Conservation (phyloP, 1,140 invertebrate genomes). For the Leptopilina clavipes region DNA sequence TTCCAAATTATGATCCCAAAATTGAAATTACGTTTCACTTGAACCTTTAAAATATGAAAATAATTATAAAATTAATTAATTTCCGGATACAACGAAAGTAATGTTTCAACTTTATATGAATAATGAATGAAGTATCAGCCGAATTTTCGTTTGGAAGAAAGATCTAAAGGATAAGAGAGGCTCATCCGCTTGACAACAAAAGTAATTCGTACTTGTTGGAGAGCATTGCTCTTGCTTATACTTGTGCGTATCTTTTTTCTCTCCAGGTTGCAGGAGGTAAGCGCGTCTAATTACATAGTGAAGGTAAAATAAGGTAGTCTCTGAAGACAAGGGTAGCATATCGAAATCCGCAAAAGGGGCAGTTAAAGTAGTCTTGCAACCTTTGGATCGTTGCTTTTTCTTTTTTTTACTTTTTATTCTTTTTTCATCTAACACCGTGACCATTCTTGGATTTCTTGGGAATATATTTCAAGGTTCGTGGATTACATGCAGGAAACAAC, state of each 20-base stretch:
- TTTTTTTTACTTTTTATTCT: neutral
- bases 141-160: neutral
- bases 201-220: constrained; percentile 5
- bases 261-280: neutral
- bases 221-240: constrained; percentile 13
- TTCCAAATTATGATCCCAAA: too few relatives aligned
- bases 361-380: constrained; percentile 51
- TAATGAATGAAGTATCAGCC: too few relatives aligned
- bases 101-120: too few relatives aligned
- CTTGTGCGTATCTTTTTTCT: neutral
- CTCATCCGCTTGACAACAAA: constrained; percentile 31
- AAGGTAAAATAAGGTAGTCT: constrained; percentile 14
- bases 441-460: constrained; percentile 53
- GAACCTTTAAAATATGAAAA: too few relatives aligned
- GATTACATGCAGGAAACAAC: constrained; percentile 69
- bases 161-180: neutral
- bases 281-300: constrained; percentile 24
- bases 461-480: constrained; percentile 72
- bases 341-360: constrained; percentile 44
- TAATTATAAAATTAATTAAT: too few relatives aligned
- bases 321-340: constrained; percentile 30
- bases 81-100: too few relatives aligned
- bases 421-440: constrained; percentile 39
- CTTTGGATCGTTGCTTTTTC: too few relatives aligned
- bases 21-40: too few relatives aligned